Percentiles rank a stretch among this genome's conserved stretches.
Conservation (phyloP, 2,113 vertebrate species). For the Cryptomyrus ogoouensis region DNA sequence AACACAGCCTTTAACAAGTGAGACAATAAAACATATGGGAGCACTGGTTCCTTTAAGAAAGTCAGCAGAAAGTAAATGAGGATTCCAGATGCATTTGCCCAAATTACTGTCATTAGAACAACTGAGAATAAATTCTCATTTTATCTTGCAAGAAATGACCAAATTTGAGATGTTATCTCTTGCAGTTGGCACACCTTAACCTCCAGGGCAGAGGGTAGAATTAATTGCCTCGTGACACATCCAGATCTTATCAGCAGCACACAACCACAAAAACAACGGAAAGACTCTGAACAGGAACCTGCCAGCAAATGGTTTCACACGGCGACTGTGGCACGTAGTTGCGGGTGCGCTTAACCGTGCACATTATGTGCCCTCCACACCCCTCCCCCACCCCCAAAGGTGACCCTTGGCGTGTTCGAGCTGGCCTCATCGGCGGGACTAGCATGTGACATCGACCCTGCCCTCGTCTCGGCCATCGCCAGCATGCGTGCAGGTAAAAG, state of each 20-base stretch:
- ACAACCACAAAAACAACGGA: constrained; percentile 50
- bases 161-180: neutral
- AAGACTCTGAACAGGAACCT: constrained; percentile 38
- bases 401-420: constrained; percentile 76
- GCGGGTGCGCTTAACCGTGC: neutral
- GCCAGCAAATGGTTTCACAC: constrained; percentile 18
- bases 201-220: constrained; percentile 52
- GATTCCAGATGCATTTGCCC: neutral
- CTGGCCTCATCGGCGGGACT: constrained; percentile 78
- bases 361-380: neutral
- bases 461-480: constrained; percentile 68
- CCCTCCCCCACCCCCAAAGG: constrained; percentile 49
- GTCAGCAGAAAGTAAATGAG: neutral
- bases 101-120: neutral
- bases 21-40: neutral
- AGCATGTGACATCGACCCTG: constrained; percentile 76
- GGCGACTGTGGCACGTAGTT: neutral
- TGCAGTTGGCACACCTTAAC: neutral
- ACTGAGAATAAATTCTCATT: neutral
- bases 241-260: constrained; percentile 10
- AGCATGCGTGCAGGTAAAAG: constrained; percentile 69
- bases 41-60: neutral
- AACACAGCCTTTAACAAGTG: neutral
- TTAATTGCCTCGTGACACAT: neutral
- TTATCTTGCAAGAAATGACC: neutral